A percentile compares a stretch with the other conserved stretches of the same genome.
Conservation (phyloP, 2,888 invertebrate genomes). For the Morinoia aosen region DNA sequence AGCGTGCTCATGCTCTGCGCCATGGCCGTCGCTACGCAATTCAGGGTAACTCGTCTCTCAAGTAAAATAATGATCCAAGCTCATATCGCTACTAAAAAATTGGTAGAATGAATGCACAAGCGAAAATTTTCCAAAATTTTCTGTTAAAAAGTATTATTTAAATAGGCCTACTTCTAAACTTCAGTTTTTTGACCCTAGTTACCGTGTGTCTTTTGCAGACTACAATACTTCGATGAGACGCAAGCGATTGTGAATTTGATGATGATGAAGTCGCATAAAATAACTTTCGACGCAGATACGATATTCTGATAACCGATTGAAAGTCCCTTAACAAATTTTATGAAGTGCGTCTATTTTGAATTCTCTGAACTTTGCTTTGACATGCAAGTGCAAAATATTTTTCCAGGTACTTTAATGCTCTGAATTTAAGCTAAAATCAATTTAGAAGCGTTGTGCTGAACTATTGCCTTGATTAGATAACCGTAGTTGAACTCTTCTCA, state of each 20-base stretch:
- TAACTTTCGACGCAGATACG: background rate
- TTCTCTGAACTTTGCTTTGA: no score
- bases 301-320: background rate
- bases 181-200: no score
- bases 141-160: no score
- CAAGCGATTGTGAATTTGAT: background rate
- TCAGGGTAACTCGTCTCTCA: slow-evolving; percentile 57
- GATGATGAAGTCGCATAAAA: background rate
- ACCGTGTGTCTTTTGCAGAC: no score
- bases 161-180: no score
- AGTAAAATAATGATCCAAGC: no score
- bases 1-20: slow-evolving; percentile 97
- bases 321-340: background rate
- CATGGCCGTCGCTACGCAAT: slow-evolving; percentile 90
- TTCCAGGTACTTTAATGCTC: no score
- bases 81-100: background rate
- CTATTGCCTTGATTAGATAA: background rate
- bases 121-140: no score
- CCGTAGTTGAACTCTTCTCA: background rate
- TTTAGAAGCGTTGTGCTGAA: no score
- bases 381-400: no score
- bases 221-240: background rate
- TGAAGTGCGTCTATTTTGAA: no score
- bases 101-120: background rate
- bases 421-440: no score